A percentile compares a stretch with the other conserved stretches of the same genome.
phyloP scores from a whole-genome alignment of 2,797 vertebrate genomes.

The Eospalax fontanierii region DNA sequence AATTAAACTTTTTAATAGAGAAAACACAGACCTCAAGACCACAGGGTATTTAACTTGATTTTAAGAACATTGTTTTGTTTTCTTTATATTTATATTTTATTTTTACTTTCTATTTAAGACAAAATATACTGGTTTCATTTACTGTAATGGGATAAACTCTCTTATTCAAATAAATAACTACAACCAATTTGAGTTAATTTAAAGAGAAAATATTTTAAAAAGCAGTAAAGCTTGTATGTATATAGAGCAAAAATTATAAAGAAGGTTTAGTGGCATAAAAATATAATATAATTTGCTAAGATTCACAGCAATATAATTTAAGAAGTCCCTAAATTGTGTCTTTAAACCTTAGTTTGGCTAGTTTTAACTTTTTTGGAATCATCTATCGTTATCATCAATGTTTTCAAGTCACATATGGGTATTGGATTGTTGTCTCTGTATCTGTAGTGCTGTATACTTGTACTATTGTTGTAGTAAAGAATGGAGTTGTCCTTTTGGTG shows the following conservation, averaged over 20 bases:
- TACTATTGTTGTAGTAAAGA: slow-evolving; percentile 57
- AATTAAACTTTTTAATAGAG: slow-evolving; percentile 63
- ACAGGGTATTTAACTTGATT: slow-evolving; percentile 61
- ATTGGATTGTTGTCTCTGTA: slow-evolving; percentile 3
- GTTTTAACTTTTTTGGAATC: background rate
- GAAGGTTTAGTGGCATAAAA: background rate
- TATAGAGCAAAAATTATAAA: slow-evolving; percentile 38
- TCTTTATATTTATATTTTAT: slow-evolving; percentile 49
- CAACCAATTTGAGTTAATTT: slow-evolving; percentile 6
- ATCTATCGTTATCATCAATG: background rate
- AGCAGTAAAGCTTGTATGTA: background rate
- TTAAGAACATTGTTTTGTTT: slow-evolving; percentile 63
- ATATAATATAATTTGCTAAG: slow-evolving; percentile 13
- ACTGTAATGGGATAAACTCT: slow-evolving; percentile 38
- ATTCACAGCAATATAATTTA: slow-evolving; percentile 15
- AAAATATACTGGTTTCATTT: slow-evolving; percentile 50
- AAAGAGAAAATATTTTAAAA: slow-evolving; percentile 53
- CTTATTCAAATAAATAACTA: slow-evolving; percentile 44
- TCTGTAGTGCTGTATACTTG: background rate
- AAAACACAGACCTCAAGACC: background rate
- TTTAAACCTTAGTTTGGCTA: background rate
- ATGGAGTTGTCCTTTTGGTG: background rate
- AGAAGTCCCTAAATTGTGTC: background rate
- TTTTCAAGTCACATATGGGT: slow-evolving; percentile 15
- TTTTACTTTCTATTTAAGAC: slow-evolving; percentile 53